phyloP scores from a whole-genome alignment of 2,797 vertebrate species.

The Gymnocypris eckloni region DNA sequence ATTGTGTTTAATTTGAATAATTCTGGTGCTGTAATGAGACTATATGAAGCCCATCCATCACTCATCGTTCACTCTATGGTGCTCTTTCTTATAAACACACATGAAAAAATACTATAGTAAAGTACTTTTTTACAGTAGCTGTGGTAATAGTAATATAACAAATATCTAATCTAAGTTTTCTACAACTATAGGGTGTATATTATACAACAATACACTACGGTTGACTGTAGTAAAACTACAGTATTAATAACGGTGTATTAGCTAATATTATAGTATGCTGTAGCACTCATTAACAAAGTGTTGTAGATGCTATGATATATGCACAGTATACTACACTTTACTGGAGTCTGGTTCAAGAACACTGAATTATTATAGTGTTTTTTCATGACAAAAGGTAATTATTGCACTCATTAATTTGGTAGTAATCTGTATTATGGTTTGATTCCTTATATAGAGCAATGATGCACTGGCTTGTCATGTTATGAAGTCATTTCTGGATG shows the following conservation, averaged over 20 bases:
- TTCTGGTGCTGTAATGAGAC: conserved; percentile 12
- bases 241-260: too few species aligned
- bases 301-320: too few species aligned
- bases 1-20: conserved; percentile 11
- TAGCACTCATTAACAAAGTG: too few species aligned
- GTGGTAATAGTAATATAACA: too few species aligned
- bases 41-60: not conserved
- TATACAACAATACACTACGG: not conserved
- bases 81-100: not conserved
- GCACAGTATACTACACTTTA: too few species aligned
- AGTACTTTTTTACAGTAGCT: too few species aligned
- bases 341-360: too few species aligned
- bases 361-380: too few species aligned
- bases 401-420: not conserved
- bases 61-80: not conserved
- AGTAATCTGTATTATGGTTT: not conserved
- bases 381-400: not conserved
- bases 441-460: not conserved
- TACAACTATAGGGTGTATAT: not conserved
- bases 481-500: not conserved
- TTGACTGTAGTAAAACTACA: too few species aligned
- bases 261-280: not conserved
- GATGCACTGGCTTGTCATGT: conserved; percentile 6
- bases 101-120: too few species aligned
- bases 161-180: not conserved